phyloP scores from a whole-genome alignment of 1,140 invertebrate species.

The Micrasema longulum region DNA sequence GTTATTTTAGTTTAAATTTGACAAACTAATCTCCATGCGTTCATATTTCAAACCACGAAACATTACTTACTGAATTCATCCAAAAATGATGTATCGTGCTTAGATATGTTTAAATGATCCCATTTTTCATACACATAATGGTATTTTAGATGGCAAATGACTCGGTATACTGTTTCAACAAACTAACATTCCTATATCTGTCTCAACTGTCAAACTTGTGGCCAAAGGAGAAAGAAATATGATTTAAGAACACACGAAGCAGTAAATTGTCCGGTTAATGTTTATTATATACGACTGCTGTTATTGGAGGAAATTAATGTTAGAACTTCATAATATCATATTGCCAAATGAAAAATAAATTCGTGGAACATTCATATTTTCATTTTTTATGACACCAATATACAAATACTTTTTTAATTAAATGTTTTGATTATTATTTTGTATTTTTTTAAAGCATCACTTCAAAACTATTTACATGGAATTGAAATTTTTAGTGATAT shows the following conservation, averaged over 20 bases:
- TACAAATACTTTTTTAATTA: too few species aligned
- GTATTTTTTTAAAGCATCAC: too few species aligned
- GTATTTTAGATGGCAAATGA: slow-evolving; percentile 14
- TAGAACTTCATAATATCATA: too few species aligned
- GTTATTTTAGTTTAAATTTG: too few species aligned
- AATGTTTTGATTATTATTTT: too few species aligned
- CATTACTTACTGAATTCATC: slow-evolving; percentile 50
- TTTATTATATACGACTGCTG: slow-evolving; percentile 13
- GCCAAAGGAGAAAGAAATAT: slow-evolving; percentile 34
- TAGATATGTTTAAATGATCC: slow-evolving; percentile 46
- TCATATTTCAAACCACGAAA: slow-evolving; percentile 50
- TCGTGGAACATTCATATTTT: too few species aligned
- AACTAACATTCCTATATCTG: slow-evolving; percentile 14
- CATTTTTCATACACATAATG: slow-evolving; percentile 47
- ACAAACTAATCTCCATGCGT: slow-evolving; percentile 47
- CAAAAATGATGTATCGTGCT: slow-evolving; percentile 36
- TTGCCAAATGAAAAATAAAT: too few species aligned
- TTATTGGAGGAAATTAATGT: slow-evolving; percentile 14
- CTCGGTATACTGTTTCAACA: slow-evolving; percentile 1
- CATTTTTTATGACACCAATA: too few species aligned
- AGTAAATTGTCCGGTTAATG: slow-evolving; percentile 30
- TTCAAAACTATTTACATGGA: too few species aligned
- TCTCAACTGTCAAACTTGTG: slow-evolving; percentile 17
- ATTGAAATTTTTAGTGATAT: too few species aligned
- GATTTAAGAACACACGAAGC: slow-evolving; percentile 28